A percentile compares a stretch with the other conserved stretches of the same genome.
Conservation (phyloP, 2,113 vertebrate genomes). For the Perccottus glenii region DNA sequence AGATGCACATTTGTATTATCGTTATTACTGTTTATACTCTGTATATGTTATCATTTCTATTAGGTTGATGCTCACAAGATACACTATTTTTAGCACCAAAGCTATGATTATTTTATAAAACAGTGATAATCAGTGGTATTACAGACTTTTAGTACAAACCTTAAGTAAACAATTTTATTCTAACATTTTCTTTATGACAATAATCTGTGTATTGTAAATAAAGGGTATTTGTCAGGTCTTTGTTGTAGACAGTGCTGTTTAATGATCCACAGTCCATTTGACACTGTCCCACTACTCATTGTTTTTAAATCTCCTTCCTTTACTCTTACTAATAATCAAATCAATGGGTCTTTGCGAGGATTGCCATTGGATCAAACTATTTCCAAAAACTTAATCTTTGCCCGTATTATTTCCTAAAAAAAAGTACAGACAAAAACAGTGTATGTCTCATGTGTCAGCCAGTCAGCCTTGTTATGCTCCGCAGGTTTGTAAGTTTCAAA, state of each 20-base stretch:
- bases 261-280: too few species aligned
- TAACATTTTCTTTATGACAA: conserved; percentile 1
- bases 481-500: background rate
- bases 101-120: background rate
- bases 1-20: conserved; percentile 35
- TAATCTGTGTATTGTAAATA: conserved; percentile 50
- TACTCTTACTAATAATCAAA: too few species aligned
- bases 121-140: background rate
- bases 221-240: conserved; percentile 24
- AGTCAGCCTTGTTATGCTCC: conserved; percentile 46
- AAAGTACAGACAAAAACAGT: conserved; percentile 1
- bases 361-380: too few species aligned
- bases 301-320: too few species aligned
- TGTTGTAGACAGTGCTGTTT: background rate
- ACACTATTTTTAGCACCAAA: too few species aligned
- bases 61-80: background rate
- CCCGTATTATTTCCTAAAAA: too few species aligned
- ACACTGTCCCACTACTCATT: too few species aligned
- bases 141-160: too few species aligned
- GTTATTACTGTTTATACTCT: conserved; percentile 34
- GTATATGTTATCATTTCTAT: background rate
- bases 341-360: too few species aligned
- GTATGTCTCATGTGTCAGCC: conserved; percentile 18
- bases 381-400: too few species aligned
- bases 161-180: background rate